Evolutionary conservation across 2,888 invertebrate species (phyloP).

Genomic region (Helobdella robusta): DNA sequence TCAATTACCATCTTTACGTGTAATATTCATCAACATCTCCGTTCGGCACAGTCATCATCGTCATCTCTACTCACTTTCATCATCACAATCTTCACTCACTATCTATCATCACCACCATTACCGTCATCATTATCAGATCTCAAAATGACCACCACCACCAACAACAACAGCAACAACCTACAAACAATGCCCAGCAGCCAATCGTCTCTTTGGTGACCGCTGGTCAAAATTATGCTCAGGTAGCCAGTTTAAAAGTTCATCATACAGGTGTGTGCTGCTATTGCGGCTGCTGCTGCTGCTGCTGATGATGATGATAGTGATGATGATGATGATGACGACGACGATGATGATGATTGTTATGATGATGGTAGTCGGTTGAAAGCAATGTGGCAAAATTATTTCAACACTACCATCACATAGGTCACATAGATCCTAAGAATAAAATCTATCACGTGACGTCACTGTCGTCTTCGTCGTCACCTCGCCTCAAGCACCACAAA

Average conservation of each 20-base stretch:
- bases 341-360: conserved; percentile 9
- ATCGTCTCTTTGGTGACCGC: no score
- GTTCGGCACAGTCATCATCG: no score
- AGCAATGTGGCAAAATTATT: background rate
- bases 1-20: background rate
- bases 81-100: no score
- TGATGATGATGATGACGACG: conserved; percentile 6
- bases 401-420: background rate
- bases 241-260: conserved; percentile 9
- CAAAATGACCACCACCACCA: no score
- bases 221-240: conserved; percentile 4
- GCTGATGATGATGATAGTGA: conserved; percentile 19
- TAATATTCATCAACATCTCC: no score
- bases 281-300: conserved; percentile 2
- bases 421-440: no score
- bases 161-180: no score
- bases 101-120: no score
- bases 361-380: background rate
- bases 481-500: conserved; percentile 7
- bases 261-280: background rate
- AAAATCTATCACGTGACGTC: no score
- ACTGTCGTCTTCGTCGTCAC: background rate
- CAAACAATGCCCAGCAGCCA: no score
- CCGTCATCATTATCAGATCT: no score
- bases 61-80: no score